These are phyloP conservation scores for Orcinus orca DNA, from an alignment of 2,113 vertebrate genomes.

Conservation along the genomic window DNA sequence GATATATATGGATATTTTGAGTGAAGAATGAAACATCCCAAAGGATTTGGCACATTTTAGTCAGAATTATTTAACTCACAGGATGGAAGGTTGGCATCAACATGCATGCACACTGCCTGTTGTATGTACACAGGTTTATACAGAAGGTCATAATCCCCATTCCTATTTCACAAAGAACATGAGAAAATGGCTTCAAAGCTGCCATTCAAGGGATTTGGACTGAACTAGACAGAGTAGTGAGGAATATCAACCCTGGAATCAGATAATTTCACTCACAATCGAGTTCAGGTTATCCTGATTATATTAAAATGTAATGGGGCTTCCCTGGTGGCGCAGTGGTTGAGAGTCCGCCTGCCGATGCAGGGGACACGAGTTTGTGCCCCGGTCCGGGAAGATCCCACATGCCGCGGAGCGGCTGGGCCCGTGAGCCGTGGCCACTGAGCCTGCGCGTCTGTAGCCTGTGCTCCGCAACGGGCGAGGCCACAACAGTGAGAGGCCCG, in stretches of 20 bases:
- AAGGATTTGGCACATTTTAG: background rate
- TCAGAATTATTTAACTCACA: background rate
- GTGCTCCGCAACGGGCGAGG: no score
- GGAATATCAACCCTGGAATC: background rate
- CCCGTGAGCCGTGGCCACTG: no score
- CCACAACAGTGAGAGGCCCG: no score
- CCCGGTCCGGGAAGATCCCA: no score
- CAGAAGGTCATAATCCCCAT: background rate
- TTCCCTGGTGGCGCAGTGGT: no score
- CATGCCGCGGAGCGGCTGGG: no score
- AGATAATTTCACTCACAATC: background rate
- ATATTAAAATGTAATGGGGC: background rate
- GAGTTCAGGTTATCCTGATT: background rate
- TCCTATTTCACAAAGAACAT: background rate
- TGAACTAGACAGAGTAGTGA: background rate
- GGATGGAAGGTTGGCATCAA: background rate
- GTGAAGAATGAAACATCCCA: background rate
- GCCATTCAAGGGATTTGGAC: background rate
- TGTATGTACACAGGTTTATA: background rate
- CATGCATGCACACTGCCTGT: background rate
- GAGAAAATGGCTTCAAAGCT: background rate
- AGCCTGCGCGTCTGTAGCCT: no score
- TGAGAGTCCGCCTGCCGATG: no score
- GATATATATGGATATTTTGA: background rate
- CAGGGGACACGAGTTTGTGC: no score